Evolutionary conservation across 1,140 invertebrate species (phyloP), one percentile per base, ranked within the genome.

Genomic region (Cyclina sinensis): DNA sequence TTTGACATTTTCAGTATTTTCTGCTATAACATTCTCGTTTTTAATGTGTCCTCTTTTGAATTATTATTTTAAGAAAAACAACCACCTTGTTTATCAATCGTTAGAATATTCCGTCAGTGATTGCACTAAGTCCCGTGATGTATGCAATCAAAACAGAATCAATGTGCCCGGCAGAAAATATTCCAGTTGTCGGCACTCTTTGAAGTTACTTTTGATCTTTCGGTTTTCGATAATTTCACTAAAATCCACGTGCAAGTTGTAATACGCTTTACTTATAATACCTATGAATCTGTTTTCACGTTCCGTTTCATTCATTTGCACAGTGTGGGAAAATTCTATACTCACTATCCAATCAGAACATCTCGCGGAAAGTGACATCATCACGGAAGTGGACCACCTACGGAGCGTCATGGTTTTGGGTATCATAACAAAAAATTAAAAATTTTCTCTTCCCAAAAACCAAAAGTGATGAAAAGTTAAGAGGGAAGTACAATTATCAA

Each of bases 161-260:
- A 68, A 32, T 78, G 27, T 78, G 27, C 16, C 7, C 3, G 35
- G 27, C 11, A 48, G 21, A 51, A 35, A 70, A 54, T 73, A 84
- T 48, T 84, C 82, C 79, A 37, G 51, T 30, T 70, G 62, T 68
- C 81, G 81, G 65, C 62, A 48, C 35, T 18, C 81, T 84, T 84
- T 84, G 81, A 84, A 84, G 82, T 84, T 18, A 48, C 43, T 30
- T 84, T 84, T 84, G 39, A 84, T 73, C 65, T 70, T 7, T 24
- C 48, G 46, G 30, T 84, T 43, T 73, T 68, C 82, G 65, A 84
- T 84, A 84, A 70, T 35, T 84, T 73, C 68, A 70, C 65, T 73
- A 70, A 84, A 84, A 84, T 84, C 82, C 82, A 84, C 62, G 48
- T 70, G 82, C 82, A 70, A 12, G 68, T 62, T 84, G 82, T 54